A percentile compares a stretch with the other conserved stretches of the same genome.
These are phyloP conservation scores for Oryzias melastigma DNA, from an alignment of 2,113 vertebrate genomes.

Conservation along the genomic window DNA sequence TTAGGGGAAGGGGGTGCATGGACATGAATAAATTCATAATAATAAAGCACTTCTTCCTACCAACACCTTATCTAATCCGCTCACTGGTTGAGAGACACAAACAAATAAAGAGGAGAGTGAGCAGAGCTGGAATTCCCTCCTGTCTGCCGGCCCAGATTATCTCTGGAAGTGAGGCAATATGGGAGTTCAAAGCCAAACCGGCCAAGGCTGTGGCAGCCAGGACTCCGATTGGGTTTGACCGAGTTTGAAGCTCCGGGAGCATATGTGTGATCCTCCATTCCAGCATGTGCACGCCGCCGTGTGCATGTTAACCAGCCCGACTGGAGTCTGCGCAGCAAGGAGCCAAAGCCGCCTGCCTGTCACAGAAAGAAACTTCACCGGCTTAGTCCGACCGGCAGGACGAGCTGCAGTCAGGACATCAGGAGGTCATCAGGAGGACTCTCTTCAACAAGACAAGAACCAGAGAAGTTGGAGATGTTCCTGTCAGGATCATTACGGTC, in stretches of 20 bases:
- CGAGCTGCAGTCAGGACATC: background rate
- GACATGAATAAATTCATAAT: slow-evolving; percentile 79
- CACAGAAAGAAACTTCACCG: slow-evolving; percentile 13
- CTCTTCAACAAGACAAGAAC: no score
- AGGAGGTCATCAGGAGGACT: no score
- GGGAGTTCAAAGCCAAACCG: slow-evolving; percentile 38
- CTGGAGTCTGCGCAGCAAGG: slow-evolving; percentile 14
- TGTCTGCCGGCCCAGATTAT: slow-evolving; percentile 65
- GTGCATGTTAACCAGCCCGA: slow-evolving; percentile 10
- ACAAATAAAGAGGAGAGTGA: slow-evolving; percentile 26
- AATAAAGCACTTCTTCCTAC: slow-evolving; percentile 73
- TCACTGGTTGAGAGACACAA: slow-evolving; percentile 54
- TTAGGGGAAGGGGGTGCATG: slow-evolving; percentile 63
- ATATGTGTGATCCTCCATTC: slow-evolving; percentile 26
- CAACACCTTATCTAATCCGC: slow-evolving; percentile 78
- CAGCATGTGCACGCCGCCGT: background rate
- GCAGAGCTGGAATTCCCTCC: slow-evolving; percentile 53
- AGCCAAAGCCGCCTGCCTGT: slow-evolving; percentile 10
- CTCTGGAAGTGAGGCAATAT: slow-evolving; percentile 55
- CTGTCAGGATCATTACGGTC: no score
- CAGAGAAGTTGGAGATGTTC: no score
- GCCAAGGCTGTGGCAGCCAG: slow-evolving; percentile 46
- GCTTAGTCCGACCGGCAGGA: background rate
- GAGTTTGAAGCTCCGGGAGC: slow-evolving; percentile 25
- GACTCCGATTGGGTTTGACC: slow-evolving; percentile 41